Percentiles rank a stretch among this genome's conserved stretches.
These are phyloP conservation scores for Acrobasis repandana DNA, from an alignment of 2,888 invertebrate genomes.

Conservation along the genomic window DNA sequence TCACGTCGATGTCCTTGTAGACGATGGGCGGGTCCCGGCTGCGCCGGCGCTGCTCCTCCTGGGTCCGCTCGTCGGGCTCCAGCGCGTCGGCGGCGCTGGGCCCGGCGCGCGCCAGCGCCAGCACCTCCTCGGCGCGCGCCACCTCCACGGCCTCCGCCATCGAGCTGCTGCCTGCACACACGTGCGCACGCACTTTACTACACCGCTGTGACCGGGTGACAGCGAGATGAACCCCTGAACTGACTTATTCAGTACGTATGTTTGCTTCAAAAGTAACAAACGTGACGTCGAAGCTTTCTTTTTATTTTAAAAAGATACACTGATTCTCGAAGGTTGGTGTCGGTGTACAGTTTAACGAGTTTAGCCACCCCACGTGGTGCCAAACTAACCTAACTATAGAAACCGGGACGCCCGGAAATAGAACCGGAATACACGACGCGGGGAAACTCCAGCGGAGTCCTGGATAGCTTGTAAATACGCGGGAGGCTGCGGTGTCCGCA, in stretches of 20 bases:
- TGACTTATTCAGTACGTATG: too few relatives aligned
- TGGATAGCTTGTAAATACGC: background rate
- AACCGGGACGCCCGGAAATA: slow-evolving; percentile 13
- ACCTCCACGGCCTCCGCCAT: slow-evolving; percentile 72
- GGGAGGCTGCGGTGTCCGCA: background rate
- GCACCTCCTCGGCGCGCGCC: slow-evolving; percentile 34
- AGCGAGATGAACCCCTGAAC: too few relatives aligned
- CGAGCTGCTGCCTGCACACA: slow-evolving; percentile 34
- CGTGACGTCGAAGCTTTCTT: too few relatives aligned
- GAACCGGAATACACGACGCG: background rate
- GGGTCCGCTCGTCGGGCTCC: slow-evolving; percentile 84
- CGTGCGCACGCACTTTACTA: background rate
- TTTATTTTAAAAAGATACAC: background rate
- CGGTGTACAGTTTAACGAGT: background rate
- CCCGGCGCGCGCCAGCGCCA: slow-evolving; percentile 63
- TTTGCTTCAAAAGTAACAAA: too few relatives aligned
- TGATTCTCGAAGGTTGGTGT: background rate
- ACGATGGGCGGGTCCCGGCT: slow-evolving; percentile 91
- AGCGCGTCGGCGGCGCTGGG: slow-evolving; percentile 60
- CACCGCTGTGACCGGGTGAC: too few relatives aligned
- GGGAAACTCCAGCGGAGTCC: slow-evolving; percentile 6
- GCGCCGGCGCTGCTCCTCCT: slow-evolving; percentile 87
- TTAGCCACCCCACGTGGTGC: slow-evolving; percentile 5
- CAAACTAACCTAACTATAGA: slow-evolving; percentile 14
- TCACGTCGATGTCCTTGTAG: slow-evolving; percentile 88